A percentile compares a stretch with the other conserved stretches of the same genome.
Evolutionary conservation across 2,797 vertebrate species (phyloP).

Genomic region (Lagodon rhomboides): DNA sequence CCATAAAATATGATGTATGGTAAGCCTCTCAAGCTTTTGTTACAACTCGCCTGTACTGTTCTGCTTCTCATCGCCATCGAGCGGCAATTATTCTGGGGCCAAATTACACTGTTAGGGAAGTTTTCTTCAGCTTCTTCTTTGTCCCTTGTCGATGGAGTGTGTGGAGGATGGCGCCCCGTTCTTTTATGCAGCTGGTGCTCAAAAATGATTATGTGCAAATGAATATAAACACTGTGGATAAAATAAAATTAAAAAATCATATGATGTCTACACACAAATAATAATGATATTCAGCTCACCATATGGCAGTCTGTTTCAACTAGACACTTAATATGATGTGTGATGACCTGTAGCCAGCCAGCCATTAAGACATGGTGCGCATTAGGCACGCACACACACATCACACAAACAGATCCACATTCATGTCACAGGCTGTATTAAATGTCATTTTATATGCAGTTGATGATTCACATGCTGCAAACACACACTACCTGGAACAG

Average conservation of each 20-base stretch:
- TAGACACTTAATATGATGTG: conserved; percentile 45
- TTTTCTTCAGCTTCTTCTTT: conserved; percentile 19
- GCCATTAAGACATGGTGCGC: conserved; percentile 32
- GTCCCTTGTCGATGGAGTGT: conserved; percentile 36
- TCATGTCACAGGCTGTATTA: conserved; percentile 15
- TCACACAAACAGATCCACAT: conserved; percentile 12
- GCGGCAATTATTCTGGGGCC: conserved; percentile 18
- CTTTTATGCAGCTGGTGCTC: conserved; percentile 28
- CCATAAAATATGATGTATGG: conserved; percentile 17
- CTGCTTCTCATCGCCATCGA: conserved; percentile 2
- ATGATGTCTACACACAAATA: conserved; percentile 11
- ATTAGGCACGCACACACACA: conserved; percentile 14
- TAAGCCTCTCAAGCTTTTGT: conserved; percentile 18
- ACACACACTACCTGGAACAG: conserved; percentile 49
- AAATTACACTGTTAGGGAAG: conserved; percentile 28
- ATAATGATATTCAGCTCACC: conserved; percentile 37
- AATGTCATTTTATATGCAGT: conserved; percentile 23
- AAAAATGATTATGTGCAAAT: conserved; percentile 29
- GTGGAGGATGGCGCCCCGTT: not conserved
- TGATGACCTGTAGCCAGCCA: conserved; percentile 52
- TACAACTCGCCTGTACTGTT: conserved; percentile 29
- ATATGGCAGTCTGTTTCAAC: conserved; percentile 44
- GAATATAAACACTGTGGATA: conserved; percentile 4
- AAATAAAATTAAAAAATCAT: conserved; percentile 9
- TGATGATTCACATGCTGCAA: conserved; percentile 26